Conservation (phyloP, 2,113 vertebrate genomes). For the Spea bombifrons region DNA sequence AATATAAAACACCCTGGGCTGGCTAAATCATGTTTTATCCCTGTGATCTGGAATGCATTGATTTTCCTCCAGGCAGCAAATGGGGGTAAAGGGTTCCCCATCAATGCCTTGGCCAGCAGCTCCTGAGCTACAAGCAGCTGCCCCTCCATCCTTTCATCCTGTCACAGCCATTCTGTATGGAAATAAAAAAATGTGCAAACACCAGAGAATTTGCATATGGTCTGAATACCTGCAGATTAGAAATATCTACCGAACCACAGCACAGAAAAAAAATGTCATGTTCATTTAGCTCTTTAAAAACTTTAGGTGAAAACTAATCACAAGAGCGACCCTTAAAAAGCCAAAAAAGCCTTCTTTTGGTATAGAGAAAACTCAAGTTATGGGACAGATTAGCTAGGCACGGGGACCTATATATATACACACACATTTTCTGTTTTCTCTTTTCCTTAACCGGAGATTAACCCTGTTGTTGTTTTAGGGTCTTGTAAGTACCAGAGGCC, state of each 20-base stretch:
- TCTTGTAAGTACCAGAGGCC: neutral
- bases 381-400: neutral
- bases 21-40: neutral
- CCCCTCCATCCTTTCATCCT: neutral
- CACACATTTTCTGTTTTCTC: neutral
- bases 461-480: neutral
- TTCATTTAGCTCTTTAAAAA: neutral
- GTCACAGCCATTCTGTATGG: conserved; percentile 14
- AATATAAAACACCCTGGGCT: neutral
- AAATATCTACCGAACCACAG: neutral
- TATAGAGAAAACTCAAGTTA: too few relatives aligned
- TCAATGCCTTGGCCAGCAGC: neutral
- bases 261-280: neutral
- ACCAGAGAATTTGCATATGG: conserved; percentile 16
- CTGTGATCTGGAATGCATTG: neutral
- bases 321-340: too few relatives aligned
- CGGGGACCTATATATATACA: neutral
- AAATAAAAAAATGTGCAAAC: conserved; percentile 6
- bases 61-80: neutral
- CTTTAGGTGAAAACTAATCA: too few relatives aligned
- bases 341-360: too few relatives aligned
- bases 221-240: conserved; percentile 19
- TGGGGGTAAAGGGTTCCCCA: neutral
- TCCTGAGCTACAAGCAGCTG: neutral
- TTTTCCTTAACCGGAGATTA: neutral